Conservation (phyloP, 2,888 invertebrate genomes). For the Macrophya alboannulata region DNA sequence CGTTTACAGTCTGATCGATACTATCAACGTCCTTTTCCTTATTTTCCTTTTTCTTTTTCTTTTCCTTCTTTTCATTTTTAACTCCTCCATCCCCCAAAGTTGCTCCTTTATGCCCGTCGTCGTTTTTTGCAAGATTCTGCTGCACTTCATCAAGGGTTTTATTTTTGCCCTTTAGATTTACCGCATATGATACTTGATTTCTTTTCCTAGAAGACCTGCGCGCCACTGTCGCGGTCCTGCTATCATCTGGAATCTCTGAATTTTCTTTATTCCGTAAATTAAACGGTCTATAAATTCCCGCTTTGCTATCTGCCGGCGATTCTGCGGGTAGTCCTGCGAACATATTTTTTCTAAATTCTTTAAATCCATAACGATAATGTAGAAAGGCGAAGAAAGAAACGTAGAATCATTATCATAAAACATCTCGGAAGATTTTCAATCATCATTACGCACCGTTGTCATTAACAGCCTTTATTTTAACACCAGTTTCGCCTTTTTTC, state of each 20-base stretch:
- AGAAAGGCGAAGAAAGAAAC: background rate
- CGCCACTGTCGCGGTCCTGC: background rate
- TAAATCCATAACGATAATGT: background rate
- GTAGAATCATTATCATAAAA: background rate
- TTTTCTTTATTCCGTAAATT: conserved; percentile 1
- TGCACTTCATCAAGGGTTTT: conserved; percentile 40
- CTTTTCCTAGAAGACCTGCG: conserved; percentile 64
- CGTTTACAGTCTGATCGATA: background rate
- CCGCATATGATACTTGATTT: conserved; percentile 59
- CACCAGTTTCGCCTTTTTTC: conserved; percentile 16
- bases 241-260: background rate
- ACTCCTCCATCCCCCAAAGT: background rate
- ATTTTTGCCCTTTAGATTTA: background rate
- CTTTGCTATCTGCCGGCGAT: background rate
- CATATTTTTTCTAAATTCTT: background rate
- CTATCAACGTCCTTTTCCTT: background rate
- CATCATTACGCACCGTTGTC: background rate
- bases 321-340: background rate
- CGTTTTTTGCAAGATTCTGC: background rate
- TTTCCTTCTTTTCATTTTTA: background rate
- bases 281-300: background rate
- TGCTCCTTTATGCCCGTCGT: background rate
- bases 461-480: background rate
- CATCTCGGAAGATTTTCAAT: background rate
- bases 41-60: background rate